Conservation (phyloP, 2,797 vertebrate genomes). For the Zenarchopterus dispar region DNA sequence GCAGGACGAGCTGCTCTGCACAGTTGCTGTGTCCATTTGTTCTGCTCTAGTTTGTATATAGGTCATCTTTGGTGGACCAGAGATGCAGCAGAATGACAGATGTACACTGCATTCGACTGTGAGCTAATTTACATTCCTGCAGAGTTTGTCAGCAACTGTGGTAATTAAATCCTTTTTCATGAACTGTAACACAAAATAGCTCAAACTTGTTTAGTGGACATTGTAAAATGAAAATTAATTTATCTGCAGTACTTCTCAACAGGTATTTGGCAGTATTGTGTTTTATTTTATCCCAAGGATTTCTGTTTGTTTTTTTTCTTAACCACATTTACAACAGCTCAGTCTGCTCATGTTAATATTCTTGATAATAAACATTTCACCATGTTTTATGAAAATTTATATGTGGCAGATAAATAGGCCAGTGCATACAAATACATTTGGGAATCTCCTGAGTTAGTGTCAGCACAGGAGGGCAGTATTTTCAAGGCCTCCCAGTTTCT, state of each 20-base stretch:
- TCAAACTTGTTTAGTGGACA: background rate
- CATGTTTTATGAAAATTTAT: background rate
- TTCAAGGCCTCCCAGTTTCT: background rate
- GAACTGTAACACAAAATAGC: background rate
- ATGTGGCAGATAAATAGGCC: background rate
- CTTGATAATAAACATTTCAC: too few species aligned
- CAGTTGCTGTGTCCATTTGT: slow-evolving; percentile 65
- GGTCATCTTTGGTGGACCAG: slow-evolving; percentile 67
- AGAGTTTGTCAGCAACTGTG: background rate
- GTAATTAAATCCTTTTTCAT: background rate
- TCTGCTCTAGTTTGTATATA: slow-evolving; percentile 78
- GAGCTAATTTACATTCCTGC: background rate
- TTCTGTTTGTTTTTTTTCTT: too few species aligned
- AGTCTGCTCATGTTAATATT: too few species aligned
- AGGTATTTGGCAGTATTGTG: too few species aligned
- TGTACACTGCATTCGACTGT: slow-evolving; percentile 4
- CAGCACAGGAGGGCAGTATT: slow-evolving; percentile 6
- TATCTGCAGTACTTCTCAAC: too few species aligned
- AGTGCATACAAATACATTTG: too few species aligned
- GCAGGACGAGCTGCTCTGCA: slow-evolving; percentile 68
- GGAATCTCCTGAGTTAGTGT: background rate
- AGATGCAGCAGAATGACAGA: slow-evolving; percentile 51
- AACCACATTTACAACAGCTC: too few species aligned
- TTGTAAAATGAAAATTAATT: background rate
- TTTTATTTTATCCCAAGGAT: too few species aligned